Percentiles rank a stretch among this genome's conserved stretches.
These are phyloP conservation scores for Rhamphomyia laevipes DNA, from an alignment of 2,888 invertebrate species.

Conservation along the genomic window DNA sequence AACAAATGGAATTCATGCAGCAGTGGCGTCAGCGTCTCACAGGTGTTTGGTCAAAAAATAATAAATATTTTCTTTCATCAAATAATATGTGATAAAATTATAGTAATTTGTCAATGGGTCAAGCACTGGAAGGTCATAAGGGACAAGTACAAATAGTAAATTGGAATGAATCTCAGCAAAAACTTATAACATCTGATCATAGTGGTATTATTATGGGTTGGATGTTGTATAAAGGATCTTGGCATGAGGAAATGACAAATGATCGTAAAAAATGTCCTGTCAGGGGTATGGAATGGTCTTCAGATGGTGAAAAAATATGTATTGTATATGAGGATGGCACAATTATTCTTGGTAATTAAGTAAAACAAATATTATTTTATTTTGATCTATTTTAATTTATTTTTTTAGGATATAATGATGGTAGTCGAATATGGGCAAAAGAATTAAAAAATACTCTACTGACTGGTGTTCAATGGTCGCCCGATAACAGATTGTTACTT, in stretches of 20 bases:
- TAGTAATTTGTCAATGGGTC: slow-evolving; percentile 91
- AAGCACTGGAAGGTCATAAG: slow-evolving; percentile 89
- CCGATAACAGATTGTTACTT: slow-evolving; percentile 78
- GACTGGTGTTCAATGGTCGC: slow-evolving; percentile 90
- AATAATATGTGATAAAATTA: slow-evolving; percentile 21
- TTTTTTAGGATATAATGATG: slow-evolving; percentile 94
- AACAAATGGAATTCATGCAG: slow-evolving; percentile 21
- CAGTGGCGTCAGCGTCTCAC: slow-evolving; percentile 44
- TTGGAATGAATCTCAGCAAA: slow-evolving; percentile 96
- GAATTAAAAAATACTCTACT: slow-evolving; percentile 79
- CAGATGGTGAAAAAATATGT: slow-evolving; percentile 93
- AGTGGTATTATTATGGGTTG: slow-evolving; percentile 98
- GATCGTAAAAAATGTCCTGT: slow-evolving; percentile 97
- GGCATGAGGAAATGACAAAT: slow-evolving; percentile 99
- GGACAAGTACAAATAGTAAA: slow-evolving; percentile 81
- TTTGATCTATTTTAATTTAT: too few relatives aligned
- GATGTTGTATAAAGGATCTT: slow-evolving; percentile 95
- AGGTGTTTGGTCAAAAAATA: too few relatives aligned
- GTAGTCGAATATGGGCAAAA: slow-evolving; percentile 96
- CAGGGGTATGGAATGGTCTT: slow-evolving; percentile 94
- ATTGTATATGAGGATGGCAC: slow-evolving; percentile 97
- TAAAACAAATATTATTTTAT: too few relatives aligned
- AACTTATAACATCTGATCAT: slow-evolving; percentile 92
- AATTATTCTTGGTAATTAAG: slow-evolving; percentile 28
- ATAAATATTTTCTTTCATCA: too few relatives aligned